These are phyloP conservation scores for honey bee (Apis mellifera) DNA, from an alignment of 1,140 invertebrate genomes.

Conservation along the genomic window Amel_HAv3.1 CM009934.2:4097001-4097500, in stretches of 20 bases:
- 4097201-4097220: background rate
- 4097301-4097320: background rate
- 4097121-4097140: background rate
- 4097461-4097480: conserved; percentile 69
- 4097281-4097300: background rate
- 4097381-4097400: conserved; percentile 65
- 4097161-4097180: no score
- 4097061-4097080: background rate
- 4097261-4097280: background rate
- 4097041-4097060: background rate
- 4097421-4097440: conserved; percentile 57
- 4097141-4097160: no score
- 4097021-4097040: background rate
- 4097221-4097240: no score
- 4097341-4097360: conserved; percentile 28
- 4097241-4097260: no score
- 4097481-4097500: conserved; percentile 60
- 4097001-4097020: background rate
- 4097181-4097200: background rate
- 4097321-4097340: background rate
- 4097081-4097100: background rate
- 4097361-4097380: conserved; percentile 61
- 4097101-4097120: background rate
- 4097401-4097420: conserved; percentile 60
- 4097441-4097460: conserved; percentile 63